Base-by-base conservation (phyloP, 2,797 vertebrate species). In the Chlorospingus flavigularis region DNA sequence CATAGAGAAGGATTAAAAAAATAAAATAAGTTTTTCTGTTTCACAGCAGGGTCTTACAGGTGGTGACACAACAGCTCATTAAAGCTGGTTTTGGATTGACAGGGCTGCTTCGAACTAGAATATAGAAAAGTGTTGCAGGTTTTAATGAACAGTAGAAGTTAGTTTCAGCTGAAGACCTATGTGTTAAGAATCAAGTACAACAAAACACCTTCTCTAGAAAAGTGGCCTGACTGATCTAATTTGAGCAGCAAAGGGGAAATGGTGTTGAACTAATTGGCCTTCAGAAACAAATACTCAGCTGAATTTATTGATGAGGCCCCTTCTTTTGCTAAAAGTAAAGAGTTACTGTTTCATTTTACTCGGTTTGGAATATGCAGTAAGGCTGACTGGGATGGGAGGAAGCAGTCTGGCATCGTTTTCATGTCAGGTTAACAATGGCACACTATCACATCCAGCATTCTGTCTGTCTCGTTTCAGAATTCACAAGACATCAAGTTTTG, bases 291-390 rank as follows among this genome's bases (percentile, higher is more conserved):
- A 11, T 40, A 80, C 50, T 71, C 53, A 50, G 33, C 24, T 1
- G 6, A 20, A 48, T 88, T 83, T 81, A 30, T 50, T 84, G 55
- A 18, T 42, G 39, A n/a, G 11, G 26, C 5, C 40, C 39, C 2
- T 31, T 54, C 17, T 83, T 40, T 14, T 0, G 6, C 23, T 76
- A 28, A 35, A 40, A 33, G 16, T 31, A 39, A 45, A 75, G 53
- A 39, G 28, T 7, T 58, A 2, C 8, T 85, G 19, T 55, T 33
- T 60, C 11, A 26, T 63, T 79, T 86, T 50, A 28, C 14, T 81
- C 1, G 0, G 0, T 63, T n/a, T 11, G 11, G 62, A 61, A 48
- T 17, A 11, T 82, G 28, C 68, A 47, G 16, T 10, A 79, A 37
- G 48, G 40, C 19, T 91, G 51, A 8, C n/a, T 70, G 54, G 76